Conservation (phyloP, 1,140 invertebrate species). For the Schlechtendalia chinensis region DNA sequence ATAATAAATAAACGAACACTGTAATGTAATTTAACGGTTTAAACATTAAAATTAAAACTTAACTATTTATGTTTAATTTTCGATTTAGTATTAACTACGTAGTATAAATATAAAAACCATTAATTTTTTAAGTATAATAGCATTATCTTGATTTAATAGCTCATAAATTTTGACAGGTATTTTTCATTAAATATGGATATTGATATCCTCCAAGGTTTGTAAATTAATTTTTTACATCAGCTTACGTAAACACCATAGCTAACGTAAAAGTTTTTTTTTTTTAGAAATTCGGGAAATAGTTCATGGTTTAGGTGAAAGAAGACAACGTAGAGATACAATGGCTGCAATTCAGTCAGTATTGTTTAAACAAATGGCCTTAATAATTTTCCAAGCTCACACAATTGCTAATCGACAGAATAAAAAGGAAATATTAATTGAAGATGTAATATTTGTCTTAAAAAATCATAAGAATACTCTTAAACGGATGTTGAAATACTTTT, state of each 20-base stretch:
- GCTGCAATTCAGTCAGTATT: background rate
- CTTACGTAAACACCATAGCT: background rate
- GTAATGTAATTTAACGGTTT: too few species aligned
- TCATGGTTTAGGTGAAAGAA: conserved; percentile 5
- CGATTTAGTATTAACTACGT: too few species aligned
- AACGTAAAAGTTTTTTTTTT: background rate
- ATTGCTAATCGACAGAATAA: background rate
- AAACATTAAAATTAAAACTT: too few species aligned
- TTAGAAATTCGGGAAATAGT: conserved; percentile 13
- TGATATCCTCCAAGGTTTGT: background rate
- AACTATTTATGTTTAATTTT: too few species aligned
- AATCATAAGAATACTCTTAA: background rate
- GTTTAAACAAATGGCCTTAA: conserved; percentile 7
- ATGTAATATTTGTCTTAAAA: background rate
- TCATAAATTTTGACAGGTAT: background rate
- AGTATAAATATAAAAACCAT: too few species aligned
- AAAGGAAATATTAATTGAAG: background rate
- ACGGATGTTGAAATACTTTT: background rate
- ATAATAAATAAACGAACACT: too few species aligned
- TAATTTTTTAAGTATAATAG: too few species aligned
- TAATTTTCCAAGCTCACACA: background rate
- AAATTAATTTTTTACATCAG: background rate
- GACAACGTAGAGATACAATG: conserved; percentile 8
- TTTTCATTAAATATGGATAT: background rate
- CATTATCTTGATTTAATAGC: too few species aligned